These are phyloP conservation scores for Typhlichthys eigenmanni DNA, from an alignment of 2,797 vertebrate species.

Conservation along the genomic window DNA sequence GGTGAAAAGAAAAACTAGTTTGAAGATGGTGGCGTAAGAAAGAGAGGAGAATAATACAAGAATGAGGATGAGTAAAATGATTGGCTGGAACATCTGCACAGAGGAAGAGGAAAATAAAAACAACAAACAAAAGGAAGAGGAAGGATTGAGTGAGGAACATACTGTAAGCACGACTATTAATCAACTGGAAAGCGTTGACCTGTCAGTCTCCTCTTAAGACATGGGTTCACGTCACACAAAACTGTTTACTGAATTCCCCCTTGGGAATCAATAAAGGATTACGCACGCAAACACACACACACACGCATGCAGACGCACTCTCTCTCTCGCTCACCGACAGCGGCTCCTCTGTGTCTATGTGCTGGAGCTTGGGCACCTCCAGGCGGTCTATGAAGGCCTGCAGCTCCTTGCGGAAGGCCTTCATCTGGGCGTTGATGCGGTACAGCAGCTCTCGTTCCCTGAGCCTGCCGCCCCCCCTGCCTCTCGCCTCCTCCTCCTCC, in stretches of 20 bases:
- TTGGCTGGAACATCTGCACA: conserved; percentile 98
- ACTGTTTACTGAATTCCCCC: too few species aligned
- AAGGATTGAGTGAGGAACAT: conserved; percentile 31
- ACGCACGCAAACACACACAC: conserved; percentile 3
- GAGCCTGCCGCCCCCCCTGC: conserved; percentile 85
- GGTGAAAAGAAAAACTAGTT: conserved; percentile 98
- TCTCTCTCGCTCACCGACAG: conserved; percentile 89
- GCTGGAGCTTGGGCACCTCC: conserved; percentile 88
- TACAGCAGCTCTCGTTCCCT: conserved; percentile 95
- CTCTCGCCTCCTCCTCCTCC: conserved; percentile 79
- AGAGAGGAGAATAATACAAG: conserved; percentile 98
- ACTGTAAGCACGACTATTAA: too few species aligned
- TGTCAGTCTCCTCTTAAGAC: not conserved
- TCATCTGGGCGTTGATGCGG: conserved; percentile 96
- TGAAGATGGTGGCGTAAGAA: conserved; percentile 98
- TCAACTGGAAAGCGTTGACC: too few species aligned
- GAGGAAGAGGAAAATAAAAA: conserved; percentile 59
- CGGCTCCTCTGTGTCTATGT: conserved; percentile 87
- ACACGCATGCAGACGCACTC: conserved; percentile 11
- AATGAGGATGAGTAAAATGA: conserved; percentile 99
- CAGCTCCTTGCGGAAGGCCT: conserved; percentile 94
- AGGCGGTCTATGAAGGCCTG: conserved; percentile 92
- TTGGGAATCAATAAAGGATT: too few species aligned
- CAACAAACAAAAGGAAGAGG: conserved; percentile 25
- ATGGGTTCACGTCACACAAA: too few species aligned